Percentiles rank a stretch among this genome's conserved stretches.
Conservation (phyloP, 2,888 invertebrate genomes). For the Elgonia sp. region DNA sequence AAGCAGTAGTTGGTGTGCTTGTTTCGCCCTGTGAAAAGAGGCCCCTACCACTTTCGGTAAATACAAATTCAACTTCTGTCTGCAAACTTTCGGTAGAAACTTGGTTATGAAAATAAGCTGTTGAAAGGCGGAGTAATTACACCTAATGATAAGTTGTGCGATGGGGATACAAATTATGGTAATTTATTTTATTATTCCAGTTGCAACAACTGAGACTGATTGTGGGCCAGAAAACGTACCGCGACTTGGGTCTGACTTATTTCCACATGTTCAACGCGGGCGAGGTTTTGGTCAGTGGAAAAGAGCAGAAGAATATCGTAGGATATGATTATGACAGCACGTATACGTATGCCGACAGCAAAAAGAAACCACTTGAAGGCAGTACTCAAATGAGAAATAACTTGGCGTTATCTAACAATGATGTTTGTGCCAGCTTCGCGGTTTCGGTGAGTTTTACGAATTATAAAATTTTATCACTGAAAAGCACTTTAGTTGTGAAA, state of each 20-base stretch:
- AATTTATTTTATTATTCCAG: slow-evolving; percentile 75
- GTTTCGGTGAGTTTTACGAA: slow-evolving; percentile 88
- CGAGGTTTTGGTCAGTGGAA: slow-evolving; percentile 88
- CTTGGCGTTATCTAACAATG: slow-evolving; percentile 87
- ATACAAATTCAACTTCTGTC: slow-evolving; percentile 72
- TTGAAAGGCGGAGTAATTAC: no score
- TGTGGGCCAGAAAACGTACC: slow-evolving; percentile 86
- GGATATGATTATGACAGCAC: slow-evolving; percentile 90
- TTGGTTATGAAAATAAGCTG: no score
- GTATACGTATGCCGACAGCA: slow-evolving; percentile 89
- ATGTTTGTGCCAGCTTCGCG: slow-evolving; percentile 91
- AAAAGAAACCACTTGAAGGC: slow-evolving; percentile 90
- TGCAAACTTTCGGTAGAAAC: no score
- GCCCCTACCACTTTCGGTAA: slow-evolving; percentile 88
- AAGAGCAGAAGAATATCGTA: slow-evolving; percentile 88
- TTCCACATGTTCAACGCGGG: slow-evolving; percentile 90
- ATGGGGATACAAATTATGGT: neutral
- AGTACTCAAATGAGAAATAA: slow-evolving; percentile 88
- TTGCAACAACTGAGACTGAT: slow-evolving; percentile 84
- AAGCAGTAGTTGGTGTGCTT: slow-evolving; percentile 91
- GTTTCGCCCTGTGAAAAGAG: slow-evolving; percentile 89
- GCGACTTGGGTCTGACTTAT: slow-evolving; percentile 89
- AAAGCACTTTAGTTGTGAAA: no score
- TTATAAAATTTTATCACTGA: no score
- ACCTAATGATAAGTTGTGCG: no score